A percentile compares a stretch with the other conserved stretches of the same genome.
phyloP scores from a whole-genome alignment of 2,888 invertebrate species.

The Kryphioiulus occultus region DNA sequence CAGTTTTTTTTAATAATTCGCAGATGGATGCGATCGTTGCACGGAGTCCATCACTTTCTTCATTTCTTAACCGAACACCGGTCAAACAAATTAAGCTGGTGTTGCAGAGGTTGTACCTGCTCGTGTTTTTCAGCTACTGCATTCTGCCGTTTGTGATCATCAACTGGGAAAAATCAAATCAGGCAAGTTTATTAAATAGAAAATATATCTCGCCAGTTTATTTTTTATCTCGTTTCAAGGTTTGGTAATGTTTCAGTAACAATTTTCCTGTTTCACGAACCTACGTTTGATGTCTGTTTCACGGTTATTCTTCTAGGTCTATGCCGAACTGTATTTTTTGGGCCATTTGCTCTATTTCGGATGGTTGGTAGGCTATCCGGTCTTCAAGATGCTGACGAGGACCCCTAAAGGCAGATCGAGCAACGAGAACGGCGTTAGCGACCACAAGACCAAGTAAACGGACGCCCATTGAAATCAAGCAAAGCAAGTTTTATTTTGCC shows the following conservation, averaged over 20 bases:
- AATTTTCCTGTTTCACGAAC: too few species aligned
- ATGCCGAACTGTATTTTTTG: conserved; percentile 49
- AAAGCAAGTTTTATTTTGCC: not conserved
- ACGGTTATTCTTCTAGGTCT: not conserved
- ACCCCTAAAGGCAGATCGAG: not conserved
- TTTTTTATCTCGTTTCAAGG: not conserved
- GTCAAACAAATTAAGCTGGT: conserved; percentile 66
- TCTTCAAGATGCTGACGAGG: not conserved
- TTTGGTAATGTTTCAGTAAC: not conserved
- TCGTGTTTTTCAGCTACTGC: conserved; percentile 85
- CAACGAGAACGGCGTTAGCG: not conserved
- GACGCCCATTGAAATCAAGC: not conserved
- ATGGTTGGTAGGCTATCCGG: conserved; percentile 49
- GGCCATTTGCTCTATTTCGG: conserved; percentile 52
- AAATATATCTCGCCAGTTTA: not conserved
- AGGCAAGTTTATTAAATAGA: not conserved
- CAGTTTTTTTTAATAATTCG: not conserved
- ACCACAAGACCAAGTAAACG: not conserved
- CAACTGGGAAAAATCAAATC: conserved; percentile 45
- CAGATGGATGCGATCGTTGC: conserved; percentile 56
- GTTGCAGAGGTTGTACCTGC: conserved; percentile 75
- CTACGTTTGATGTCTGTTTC: too few species aligned
- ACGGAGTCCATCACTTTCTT: conserved; percentile 48
- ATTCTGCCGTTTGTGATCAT: conserved; percentile 63
- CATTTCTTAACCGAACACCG: conserved; percentile 63